Evolutionary conservation across 30 jellyfish, hydroid and myxozoan genomes (phyloP).

Genomic region (Aurelia aurita complex sp. Pacific): DNA sequence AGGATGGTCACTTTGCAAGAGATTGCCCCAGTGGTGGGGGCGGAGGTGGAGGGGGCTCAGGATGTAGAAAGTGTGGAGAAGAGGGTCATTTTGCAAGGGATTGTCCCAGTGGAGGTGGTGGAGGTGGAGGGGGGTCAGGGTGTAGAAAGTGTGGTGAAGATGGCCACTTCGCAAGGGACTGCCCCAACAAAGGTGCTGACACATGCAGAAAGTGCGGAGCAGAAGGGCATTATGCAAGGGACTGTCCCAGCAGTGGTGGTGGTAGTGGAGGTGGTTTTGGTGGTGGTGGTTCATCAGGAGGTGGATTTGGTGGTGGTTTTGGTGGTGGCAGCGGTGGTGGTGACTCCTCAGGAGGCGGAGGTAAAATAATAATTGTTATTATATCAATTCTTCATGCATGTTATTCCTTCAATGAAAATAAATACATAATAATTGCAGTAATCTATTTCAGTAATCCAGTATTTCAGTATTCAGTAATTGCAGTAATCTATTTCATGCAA

Average conservation of each 20-base stretch:
- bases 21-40: constrained; percentile 79
- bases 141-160: constrained; percentile 93
- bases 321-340: too few relatives aligned
- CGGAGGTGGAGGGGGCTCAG: constrained; percentile 63
- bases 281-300: too few relatives aligned
- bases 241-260: constrained; percentile 59
- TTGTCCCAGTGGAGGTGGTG: constrained; percentile 41
- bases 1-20: constrained; percentile 76
- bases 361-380: too few relatives aligned
- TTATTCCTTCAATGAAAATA: too few relatives aligned
- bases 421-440: too few relatives aligned
- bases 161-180: constrained; percentile 95
- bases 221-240: constrained; percentile 91
- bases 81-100: constrained; percentile 76
- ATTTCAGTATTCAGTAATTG: too few relatives aligned
- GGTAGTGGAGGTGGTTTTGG: not conserved
- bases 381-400: too few relatives aligned
- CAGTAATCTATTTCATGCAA: too few relatives aligned
- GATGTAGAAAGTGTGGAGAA: constrained; percentile 70
- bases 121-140: constrained; percentile 58
- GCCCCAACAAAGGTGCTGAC: constrained; percentile 64
- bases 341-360: too few relatives aligned
- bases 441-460: too few relatives aligned
- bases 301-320: too few relatives aligned
- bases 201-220: constrained; percentile 92